These are phyloP conservation scores for Ptilonorhynchus violaceus DNA, from an alignment of 2,113 vertebrate genomes.

Conservation along the genomic window DNA sequence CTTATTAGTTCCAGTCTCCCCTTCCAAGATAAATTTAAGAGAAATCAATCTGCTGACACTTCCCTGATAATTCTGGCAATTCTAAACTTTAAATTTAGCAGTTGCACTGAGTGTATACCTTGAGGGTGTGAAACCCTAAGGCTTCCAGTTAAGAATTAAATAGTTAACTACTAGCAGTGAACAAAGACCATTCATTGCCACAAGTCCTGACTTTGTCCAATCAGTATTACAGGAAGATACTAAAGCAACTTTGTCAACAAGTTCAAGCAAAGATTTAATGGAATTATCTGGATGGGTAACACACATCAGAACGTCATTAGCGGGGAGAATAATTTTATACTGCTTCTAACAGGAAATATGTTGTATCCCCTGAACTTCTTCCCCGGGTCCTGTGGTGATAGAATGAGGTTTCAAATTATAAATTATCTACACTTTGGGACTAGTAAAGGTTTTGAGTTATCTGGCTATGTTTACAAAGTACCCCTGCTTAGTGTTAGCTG, in stretches of 20 bases:
- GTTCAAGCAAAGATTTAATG: conserved; percentile 39
- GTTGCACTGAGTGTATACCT: not conserved
- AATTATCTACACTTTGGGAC: conserved; percentile 8
- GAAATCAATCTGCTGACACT: conserved; percentile 31
- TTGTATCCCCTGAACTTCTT: not conserved
- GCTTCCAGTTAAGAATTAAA: conserved; percentile 14
- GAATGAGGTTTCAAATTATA: not conserved
- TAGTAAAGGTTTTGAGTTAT: conserved; percentile 21
- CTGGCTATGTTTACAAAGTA: not conserved
- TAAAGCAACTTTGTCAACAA: conserved; percentile 28
- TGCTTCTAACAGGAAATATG: conserved; percentile 1
- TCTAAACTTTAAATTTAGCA: not conserved
- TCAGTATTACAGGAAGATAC: not conserved
- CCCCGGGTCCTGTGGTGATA: not conserved
- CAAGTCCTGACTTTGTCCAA: not conserved
- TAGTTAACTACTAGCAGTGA: not conserved
- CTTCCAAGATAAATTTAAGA: conserved; percentile 26
- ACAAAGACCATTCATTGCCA: not conserved
- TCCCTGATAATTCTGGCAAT: not conserved
- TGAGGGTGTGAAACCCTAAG: not conserved
- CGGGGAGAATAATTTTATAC: not conserved
- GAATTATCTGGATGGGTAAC: conserved; percentile 21
- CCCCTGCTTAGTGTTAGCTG: not conserved
- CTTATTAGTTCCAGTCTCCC: not conserved
- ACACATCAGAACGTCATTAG: not conserved